Conservation (phyloP, 1,140 invertebrate species). For the Nylanderia fulva region DNA sequence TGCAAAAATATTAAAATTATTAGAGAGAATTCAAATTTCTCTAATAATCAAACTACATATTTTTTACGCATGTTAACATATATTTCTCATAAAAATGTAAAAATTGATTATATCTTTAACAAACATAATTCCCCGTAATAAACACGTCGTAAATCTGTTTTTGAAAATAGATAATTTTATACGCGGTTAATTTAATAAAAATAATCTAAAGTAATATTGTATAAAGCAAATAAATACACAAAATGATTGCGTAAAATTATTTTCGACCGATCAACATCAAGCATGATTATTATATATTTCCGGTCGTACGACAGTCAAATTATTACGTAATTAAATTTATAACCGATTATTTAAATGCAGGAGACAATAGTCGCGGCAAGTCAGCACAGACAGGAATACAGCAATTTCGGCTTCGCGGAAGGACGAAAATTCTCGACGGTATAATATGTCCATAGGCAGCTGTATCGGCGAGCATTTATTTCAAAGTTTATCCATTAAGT, state of each 20-base stretch:
- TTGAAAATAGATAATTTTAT: background rate
- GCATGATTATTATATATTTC: background rate
- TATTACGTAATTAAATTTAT: constrained; percentile 40
- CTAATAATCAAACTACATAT: background rate
- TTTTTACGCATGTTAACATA: background rate
- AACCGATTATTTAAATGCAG: constrained; percentile 44
- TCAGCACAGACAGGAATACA: background rate
- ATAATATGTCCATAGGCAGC: constrained; percentile 46
- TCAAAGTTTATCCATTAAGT: constrained; percentile 64
- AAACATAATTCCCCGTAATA: constrained; percentile 8
- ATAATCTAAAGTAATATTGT: constrained; percentile 5
- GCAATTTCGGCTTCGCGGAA: constrained; percentile 8
- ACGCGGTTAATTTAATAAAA: background rate
- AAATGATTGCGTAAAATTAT: background rate
- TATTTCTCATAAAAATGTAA: background rate
- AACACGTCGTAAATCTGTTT: constrained; percentile 12
- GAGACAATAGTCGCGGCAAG: constrained; percentile 34
- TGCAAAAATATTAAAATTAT: background rate
- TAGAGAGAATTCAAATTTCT: background rate
- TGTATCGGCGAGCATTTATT: constrained; percentile 58
- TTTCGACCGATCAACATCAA: constrained; percentile 20
- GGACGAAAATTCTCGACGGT: constrained; percentile 19
- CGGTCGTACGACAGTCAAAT: background rate
- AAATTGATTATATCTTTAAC: background rate
- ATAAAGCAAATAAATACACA: background rate